Percentiles rank a stretch among this genome's conserved stretches.
Evolutionary conservation across 2,797 vertebrate species (phyloP).

Genomic region (Helicolenus hilgendorfi): DNA sequence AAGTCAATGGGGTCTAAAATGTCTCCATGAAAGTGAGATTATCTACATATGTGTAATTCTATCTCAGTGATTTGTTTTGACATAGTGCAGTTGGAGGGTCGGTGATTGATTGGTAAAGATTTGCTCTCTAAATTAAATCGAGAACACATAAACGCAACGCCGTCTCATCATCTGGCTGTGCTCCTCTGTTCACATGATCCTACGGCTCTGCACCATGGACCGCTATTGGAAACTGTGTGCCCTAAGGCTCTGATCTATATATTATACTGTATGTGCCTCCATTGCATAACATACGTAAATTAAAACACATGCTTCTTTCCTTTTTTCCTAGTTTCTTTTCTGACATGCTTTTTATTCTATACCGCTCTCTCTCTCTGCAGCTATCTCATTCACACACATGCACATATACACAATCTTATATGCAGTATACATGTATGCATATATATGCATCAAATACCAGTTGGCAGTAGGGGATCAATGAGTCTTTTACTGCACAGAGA

Average conservation of each 20-base stretch:
- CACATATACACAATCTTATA: background rate
- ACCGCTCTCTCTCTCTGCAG: background rate
- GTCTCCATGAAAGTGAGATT: background rate
- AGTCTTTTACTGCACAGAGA: slow-evolving; percentile 27
- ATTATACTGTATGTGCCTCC: slow-evolving; percentile 18
- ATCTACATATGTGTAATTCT: background rate
- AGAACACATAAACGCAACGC: background rate
- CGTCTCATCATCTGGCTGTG: background rate
- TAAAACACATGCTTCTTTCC: slow-evolving; percentile 21
- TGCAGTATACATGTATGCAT: too few species aligned
- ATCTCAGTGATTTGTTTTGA: slow-evolving; percentile 1
- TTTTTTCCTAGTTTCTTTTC: background rate
- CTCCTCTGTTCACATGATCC: background rate
- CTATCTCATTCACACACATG: background rate
- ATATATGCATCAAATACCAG: slow-evolving; percentile 11
- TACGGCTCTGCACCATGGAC: slow-evolving; percentile 47
- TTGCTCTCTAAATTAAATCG: slow-evolving; percentile 31
- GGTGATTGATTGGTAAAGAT: background rate
- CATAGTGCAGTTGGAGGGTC: background rate
- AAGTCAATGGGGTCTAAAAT: background rate
- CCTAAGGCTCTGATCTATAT: slow-evolving; percentile 80
- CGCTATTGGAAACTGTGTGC: slow-evolving; percentile 61
- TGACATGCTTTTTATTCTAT: background rate
- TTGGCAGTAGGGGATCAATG: slow-evolving; percentile 46
- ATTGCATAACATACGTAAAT: slow-evolving; percentile 77